Evolutionary conservation across 2,797 vertebrate genomes (phyloP), one percentile per base, ranked within the genome.

Genomic region (Pipistrellus kuhlii): DNA sequence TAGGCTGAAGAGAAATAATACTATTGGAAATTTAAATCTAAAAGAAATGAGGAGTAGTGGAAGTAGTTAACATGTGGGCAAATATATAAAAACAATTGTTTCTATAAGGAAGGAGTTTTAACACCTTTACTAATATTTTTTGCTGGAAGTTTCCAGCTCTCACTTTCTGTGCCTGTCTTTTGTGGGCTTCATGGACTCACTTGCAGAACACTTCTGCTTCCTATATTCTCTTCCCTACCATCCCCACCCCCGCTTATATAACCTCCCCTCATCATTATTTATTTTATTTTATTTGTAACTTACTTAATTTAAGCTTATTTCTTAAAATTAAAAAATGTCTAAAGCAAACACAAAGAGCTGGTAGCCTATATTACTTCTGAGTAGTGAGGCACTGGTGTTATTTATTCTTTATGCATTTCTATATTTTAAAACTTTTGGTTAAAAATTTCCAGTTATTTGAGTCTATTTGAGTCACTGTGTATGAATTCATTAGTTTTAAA

Each of bases 401-500:
- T 46, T 93, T 55, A 57, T 66, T 87, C 15, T 68, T 15, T 75
- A 48, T 62, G 38, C 27, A 21, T 78, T 72, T 90, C 72, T 62
- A 59, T 11, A 38, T 75, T 75, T 59, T 32, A 93, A 95, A 88
- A 27, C 7, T 27, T 91, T 69, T 59, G 68, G 41, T 41, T 89
- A 90, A 95, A 87, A 83, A 23, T 48, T 71, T 73, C n/a, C 55
- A 78, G 35, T 64, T 77, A 55, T 64, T 91, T 38, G 38, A 38
- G 38, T 85, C 27, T 21, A 59, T 85, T 88, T 90, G 87, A 90
- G 44, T 72, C 46, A 38, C 53, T 53, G 10, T 38, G 18, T 48
- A 44, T 82, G 62, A 91, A 6, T 75, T 62, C 75, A 80, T 64
- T 71, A 69, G 15, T 76, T 75, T 91, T 88, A 80, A 93, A 46